Conservation (phyloP, 37 sponge, comb jelly and placozoan species). For the Oopsacas minuta region DNA sequence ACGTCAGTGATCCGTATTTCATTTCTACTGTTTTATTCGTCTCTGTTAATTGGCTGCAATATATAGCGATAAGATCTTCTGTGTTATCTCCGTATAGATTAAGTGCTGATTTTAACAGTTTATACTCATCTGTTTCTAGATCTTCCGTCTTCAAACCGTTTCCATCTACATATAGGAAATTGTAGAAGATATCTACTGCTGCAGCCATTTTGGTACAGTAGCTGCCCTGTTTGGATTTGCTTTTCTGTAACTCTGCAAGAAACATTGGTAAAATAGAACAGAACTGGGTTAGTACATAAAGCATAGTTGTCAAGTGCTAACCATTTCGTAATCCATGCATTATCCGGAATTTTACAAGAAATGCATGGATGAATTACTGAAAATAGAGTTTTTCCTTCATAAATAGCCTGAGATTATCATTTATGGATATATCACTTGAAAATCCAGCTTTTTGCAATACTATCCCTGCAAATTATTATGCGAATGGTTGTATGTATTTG, state of each 20-base stretch:
- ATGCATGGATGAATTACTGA: no score
- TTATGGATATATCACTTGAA: no score
- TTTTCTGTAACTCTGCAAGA: neutral
- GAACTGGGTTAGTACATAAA: no score
- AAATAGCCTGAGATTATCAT: no score
- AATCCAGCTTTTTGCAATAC: no score
- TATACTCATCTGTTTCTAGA: neutral
- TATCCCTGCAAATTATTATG: no score
- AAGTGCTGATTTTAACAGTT: neutral
- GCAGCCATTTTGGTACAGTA: neutral
- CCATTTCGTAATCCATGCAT: no score
- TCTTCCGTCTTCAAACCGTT: neutral
- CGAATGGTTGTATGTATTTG: no score
- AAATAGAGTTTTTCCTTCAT: no score
- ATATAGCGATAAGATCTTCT: slow-evolving; percentile 12
- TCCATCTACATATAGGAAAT: neutral
- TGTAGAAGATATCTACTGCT: neutral
- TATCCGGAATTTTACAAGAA: no score
- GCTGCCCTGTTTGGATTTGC: neutral
- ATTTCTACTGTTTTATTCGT: neutral
- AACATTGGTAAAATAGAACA: no score
- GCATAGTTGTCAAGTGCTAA: no score
- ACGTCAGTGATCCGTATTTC: neutral
- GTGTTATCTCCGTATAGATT: slow-evolving; percentile 11
- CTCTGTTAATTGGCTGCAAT: neutral